Percentiles rank a stretch among this genome's conserved stretches.
These are phyloP conservation scores for Apistogramma diplotaenia DNA, from an alignment of 2,113 vertebrate species.

Conservation along the genomic window DNA sequence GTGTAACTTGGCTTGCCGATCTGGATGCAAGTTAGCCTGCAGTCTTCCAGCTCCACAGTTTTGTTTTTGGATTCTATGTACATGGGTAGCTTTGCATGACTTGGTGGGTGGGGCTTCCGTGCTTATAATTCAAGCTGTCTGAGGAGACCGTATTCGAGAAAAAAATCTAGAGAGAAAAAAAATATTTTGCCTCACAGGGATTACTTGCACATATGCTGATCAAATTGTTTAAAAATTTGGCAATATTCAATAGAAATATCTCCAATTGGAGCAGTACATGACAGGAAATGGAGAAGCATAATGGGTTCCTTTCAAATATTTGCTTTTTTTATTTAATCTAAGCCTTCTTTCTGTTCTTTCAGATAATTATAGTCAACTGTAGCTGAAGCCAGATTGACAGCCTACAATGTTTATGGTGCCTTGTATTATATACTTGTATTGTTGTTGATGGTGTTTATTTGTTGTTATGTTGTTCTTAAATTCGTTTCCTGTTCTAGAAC, in stretches of 20 bases:
- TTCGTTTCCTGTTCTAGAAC: background rate
- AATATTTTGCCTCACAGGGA: background rate
- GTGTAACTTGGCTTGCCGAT: no score
- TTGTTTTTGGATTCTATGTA: background rate
- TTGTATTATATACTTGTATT: background rate
- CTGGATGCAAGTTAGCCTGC: no score
- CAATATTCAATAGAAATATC: accelerated
- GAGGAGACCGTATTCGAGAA: background rate
- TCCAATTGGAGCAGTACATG: background rate
- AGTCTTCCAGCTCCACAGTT: background rate
- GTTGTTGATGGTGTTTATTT: background rate
- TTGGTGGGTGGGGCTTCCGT: background rate
- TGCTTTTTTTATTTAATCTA: background rate
- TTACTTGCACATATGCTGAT: background rate
- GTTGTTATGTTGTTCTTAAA: background rate
- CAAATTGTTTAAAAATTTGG: background rate
- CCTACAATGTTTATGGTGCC: background rate
- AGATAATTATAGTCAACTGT: background rate
- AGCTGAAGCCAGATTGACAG: background rate
- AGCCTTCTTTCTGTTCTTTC: background rate
- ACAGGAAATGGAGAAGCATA: no score
- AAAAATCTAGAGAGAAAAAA: no score
- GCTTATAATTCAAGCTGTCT: background rate
- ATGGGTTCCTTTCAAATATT: background rate
- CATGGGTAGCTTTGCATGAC: background rate